phyloP scores from a whole-genome alignment of 2,113 vertebrate species.

The Scatophagus argus region DNA sequence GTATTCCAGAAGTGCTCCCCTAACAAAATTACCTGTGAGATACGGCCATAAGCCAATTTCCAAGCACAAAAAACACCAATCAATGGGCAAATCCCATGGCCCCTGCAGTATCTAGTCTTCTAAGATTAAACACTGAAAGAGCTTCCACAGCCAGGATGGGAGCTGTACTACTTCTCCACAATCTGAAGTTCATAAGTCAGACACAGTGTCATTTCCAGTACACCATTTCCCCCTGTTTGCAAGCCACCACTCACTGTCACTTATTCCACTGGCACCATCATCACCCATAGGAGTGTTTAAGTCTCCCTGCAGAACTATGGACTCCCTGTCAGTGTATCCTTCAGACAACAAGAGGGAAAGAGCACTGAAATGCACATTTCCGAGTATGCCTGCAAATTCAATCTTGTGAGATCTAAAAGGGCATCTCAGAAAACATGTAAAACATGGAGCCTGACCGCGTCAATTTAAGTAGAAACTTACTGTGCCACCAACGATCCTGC shows the following conservation, averaged over 20 bases:
- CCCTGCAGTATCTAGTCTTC: not conserved
- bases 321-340: not conserved
- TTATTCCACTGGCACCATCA: not conserved
- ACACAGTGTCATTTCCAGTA: not conserved
- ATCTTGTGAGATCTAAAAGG: not conserved
- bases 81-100: not conserved
- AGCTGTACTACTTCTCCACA: slow-evolving; percentile 1
- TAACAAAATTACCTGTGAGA: too few species aligned
- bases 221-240: not conserved
- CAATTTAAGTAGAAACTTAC: slow-evolving; percentile 85
- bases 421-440: not conserved
- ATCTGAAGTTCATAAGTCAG: not conserved
- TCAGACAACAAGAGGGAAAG: not conserved
- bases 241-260: not conserved
- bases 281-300: not conserved
- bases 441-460: not conserved
- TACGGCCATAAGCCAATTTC: not conserved
- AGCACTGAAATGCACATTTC: not conserved
- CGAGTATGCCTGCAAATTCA: not conserved
- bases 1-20: not conserved
- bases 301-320: not conserved
- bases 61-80: not conserved
- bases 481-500: slow-evolving; percentile 98
- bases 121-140: slow-evolving; percentile 1
- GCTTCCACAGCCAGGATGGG: not conserved